phyloP scores from a whole-genome alignment of 2,888 invertebrate genomes.

The Euplagia quadripunctaria region DNA sequence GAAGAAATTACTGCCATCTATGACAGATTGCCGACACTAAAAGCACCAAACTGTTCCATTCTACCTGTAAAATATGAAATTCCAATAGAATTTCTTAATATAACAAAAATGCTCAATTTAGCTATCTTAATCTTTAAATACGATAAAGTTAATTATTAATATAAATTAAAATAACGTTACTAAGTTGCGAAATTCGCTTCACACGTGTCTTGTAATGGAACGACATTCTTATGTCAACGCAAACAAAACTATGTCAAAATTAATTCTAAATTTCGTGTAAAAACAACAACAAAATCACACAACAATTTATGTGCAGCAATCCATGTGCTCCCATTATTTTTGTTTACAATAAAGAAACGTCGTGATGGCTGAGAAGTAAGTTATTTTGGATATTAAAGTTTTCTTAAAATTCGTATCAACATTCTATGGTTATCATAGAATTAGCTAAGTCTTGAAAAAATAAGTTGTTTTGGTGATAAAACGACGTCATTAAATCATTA shows the following conservation, averaged over 20 bases:
- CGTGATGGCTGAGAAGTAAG: slow-evolving; percentile 84
- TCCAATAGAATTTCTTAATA: neutral
- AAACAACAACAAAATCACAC: slow-evolving; percentile 73
- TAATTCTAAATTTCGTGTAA: slow-evolving; percentile 83
- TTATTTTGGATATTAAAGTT: slow-evolving; percentile 50
- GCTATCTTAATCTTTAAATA: neutral
- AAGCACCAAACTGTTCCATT: neutral
- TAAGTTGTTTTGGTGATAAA: slow-evolving; percentile 46
- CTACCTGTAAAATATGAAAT: neutral
- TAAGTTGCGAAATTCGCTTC: neutral
- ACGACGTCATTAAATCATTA: slow-evolving; percentile 11
- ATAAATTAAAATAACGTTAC: neutral
- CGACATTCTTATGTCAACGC: slow-evolving; percentile 79
- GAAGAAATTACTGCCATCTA: slow-evolving; percentile 2
- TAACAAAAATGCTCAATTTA: neutral
- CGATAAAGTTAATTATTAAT: neutral
- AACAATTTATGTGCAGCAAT: slow-evolving; percentile 72
- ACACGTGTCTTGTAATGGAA: slow-evolving; percentile 45
- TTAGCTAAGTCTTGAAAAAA: slow-evolving; percentile 53
- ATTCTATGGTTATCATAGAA: slow-evolving; percentile 64
- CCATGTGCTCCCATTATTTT: slow-evolving; percentile 73
- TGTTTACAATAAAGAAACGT: slow-evolving; percentile 58
- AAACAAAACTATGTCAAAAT: slow-evolving; percentile 85
- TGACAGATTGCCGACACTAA: neutral
- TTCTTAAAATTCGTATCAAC: slow-evolving; percentile 60